Evolutionary conservation across 2,888 invertebrate species (phyloP).

Genomic region (Cantharis flavilabris): DNA sequence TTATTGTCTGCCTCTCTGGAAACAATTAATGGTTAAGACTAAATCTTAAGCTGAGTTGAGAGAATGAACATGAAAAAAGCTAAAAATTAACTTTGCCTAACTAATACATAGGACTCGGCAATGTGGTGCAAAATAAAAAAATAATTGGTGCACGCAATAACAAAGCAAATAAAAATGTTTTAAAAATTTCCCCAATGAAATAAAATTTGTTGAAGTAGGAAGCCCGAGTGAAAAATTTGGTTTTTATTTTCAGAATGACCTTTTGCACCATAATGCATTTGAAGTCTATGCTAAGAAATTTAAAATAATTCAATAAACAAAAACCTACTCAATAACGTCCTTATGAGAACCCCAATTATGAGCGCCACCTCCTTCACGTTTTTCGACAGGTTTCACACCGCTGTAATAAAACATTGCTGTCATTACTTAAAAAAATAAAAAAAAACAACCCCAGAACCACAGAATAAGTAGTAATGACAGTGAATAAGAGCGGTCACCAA

Average conservation of each 20-base stretch:
- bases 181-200: not conserved
- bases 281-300: constrained; percentile 12
- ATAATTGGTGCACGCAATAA: not conserved
- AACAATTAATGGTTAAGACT: constrained; percentile 23
- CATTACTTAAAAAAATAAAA: constrained; percentile 33
- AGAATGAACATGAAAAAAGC: not conserved
- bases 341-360: constrained; percentile 96
- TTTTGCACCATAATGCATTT: constrained; percentile 25
- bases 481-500: not conserved
- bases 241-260: not conserved
- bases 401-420: constrained; percentile 54
- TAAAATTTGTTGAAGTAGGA: not conserved
- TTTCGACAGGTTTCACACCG: constrained; percentile 91
- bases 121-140: constrained; percentile 21
- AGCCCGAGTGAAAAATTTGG: not conserved
- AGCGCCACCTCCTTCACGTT: constrained; percentile 91
- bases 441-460: constrained; percentile 7
- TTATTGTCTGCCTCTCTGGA: constrained; percentile 51
- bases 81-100: not conserved
- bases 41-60: not conserved
- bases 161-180: not conserved
- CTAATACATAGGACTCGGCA: constrained; percentile 6
- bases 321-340: constrained; percentile 81
- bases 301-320: constrained; percentile 16
- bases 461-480: not conserved